Percentiles rank a stretch among this genome's conserved stretches.
Conservation (phyloP, 2,113 vertebrate species). For the Albula glossodonta region DNA sequence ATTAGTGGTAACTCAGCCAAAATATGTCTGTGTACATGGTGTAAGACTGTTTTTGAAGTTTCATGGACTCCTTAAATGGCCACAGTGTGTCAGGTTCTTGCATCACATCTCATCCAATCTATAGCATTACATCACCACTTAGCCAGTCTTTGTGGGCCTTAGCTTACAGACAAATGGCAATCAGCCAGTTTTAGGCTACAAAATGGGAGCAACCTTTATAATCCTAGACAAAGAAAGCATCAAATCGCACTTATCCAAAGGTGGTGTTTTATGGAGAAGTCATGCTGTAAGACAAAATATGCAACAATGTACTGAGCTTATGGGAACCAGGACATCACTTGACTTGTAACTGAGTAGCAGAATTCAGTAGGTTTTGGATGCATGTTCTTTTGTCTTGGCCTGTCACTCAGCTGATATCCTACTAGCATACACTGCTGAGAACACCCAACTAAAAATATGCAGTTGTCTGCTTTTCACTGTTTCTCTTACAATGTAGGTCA, state of each 20-base stretch:
- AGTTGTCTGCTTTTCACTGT: not conserved
- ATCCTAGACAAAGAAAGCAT: too few species aligned
- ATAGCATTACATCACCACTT: not conserved
- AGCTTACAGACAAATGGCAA: too few species aligned
- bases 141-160: not conserved
- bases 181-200: too few species aligned
- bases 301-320: not conserved
- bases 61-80: not conserved
- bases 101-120: not conserved
- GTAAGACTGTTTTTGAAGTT: not conserved
- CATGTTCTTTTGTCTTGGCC: not conserved
- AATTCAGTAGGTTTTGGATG: slow-evolving; percentile 1
- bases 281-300: not conserved
- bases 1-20: not conserved
- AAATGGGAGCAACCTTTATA: too few species aligned
- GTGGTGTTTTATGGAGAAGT: not conserved
- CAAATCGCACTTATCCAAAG: too few species aligned
- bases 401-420: not conserved
- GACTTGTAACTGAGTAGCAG: not conserved
- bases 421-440: not conserved
- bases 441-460: not conserved
- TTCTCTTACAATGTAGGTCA: slow-evolving; percentile 9
- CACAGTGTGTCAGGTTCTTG: not conserved
- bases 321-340: not conserved
- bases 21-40: too few species aligned